phyloP scores from a whole-genome alignment of 2,797 vertebrate genomes.

The Poecilia wingei region DNA sequence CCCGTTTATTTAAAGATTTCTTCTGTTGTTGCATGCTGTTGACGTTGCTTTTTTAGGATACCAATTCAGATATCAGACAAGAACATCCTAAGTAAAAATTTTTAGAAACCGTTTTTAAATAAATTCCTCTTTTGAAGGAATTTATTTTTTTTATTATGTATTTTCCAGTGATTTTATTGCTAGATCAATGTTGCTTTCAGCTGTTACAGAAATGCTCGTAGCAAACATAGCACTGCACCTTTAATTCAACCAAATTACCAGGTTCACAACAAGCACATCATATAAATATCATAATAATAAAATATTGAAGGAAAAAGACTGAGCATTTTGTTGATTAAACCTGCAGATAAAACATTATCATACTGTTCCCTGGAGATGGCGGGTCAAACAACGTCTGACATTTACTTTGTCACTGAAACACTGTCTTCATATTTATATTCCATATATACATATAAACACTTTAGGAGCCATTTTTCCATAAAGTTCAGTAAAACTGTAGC shows the following conservation, averaged over 20 bases:
- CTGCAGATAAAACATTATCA: neutral
- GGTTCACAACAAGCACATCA: neutral
- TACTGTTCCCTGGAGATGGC: neutral
- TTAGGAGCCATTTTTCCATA: neutral
- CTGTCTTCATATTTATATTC: neutral
- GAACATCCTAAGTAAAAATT: neutral
- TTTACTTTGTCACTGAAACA: neutral
- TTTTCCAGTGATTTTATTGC: no score
- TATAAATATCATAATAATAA: neutral
- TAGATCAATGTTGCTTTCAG: no score
- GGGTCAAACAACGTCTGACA: neutral
- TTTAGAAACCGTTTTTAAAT: neutral
- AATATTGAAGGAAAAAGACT: neutral
- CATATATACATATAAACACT: neutral
- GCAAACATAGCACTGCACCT: neutral
- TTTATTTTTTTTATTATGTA: no score
- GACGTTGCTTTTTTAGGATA: neutral
- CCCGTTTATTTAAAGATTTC: neutral
- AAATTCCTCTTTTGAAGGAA: neutral
- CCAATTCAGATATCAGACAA: neutral
- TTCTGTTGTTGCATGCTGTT: neutral
- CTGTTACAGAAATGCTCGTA: no score
- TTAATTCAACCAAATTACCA: constrained; percentile 25
- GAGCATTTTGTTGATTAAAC: neutral
- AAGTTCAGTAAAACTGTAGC: neutral